These are phyloP conservation scores for Nasonia oneida DNA, from an alignment of 2,888 invertebrate species.

Conservation along the genomic window DNA sequence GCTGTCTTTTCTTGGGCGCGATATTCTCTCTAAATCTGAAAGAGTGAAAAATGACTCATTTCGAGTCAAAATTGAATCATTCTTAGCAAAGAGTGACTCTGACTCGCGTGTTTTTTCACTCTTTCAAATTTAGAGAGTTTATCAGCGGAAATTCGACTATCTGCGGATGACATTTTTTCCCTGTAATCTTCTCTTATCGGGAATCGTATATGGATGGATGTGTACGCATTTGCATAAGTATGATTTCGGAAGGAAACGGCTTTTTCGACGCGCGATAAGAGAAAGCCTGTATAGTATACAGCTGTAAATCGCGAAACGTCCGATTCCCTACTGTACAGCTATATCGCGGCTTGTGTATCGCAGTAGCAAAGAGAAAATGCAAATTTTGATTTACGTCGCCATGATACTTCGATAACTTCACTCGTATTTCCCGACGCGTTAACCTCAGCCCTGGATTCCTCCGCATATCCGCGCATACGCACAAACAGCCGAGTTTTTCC, in stretches of 20 bases:
- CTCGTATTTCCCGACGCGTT: not conserved
- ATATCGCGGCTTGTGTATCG: not conserved
- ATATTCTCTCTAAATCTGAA: too few species aligned
- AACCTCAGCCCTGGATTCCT: not conserved
- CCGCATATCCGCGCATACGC: not conserved
- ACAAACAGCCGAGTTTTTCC: not conserved
- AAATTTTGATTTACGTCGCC: slow-evolving; percentile 19
- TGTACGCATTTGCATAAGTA: not conserved
- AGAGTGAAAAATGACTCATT: too few species aligned
- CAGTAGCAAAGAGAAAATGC: slow-evolving; percentile 3
- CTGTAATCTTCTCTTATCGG: not conserved
- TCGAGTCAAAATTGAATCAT: too few species aligned
- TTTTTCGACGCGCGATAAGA: not conserved
- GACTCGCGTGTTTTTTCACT: too few species aligned
- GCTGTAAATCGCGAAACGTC: slow-evolving; percentile 1
- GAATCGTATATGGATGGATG: not conserved
- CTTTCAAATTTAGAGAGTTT: too few species aligned
- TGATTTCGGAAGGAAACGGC: not conserved
- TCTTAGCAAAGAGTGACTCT: too few species aligned
- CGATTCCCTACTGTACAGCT: not conserved
- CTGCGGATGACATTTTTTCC: not conserved
- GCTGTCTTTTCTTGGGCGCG: not conserved
- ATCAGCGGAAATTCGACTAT: not conserved
- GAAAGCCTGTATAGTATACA: not conserved
- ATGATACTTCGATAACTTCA: not conserved